Conservation (phyloP, 2,888 invertebrate genomes). For the Teleogryllus oceanicus region DNA sequence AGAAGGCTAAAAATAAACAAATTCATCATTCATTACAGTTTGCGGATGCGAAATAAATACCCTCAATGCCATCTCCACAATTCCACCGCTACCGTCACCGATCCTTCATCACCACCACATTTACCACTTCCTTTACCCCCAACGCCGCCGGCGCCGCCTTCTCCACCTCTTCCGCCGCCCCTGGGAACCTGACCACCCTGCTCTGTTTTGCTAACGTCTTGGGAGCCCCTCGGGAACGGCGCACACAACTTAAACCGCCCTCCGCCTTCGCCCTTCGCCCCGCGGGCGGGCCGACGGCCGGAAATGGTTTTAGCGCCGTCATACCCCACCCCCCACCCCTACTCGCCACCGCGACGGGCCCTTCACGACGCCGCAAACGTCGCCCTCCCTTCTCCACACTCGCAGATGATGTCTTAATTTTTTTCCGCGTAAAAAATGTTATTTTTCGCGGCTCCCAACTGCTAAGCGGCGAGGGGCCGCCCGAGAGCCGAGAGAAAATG, state of each 20-base stretch:
- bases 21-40: too few relatives aligned
- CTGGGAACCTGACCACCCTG: constrained; percentile 18
- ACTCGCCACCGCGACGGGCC: neutral
- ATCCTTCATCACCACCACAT: too few relatives aligned
- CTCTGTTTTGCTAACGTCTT: constrained; percentile 18
- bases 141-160: neutral
- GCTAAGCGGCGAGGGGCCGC: too few relatives aligned
- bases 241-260: constrained; percentile 18
- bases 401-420: neutral
- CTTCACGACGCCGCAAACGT: neutral
- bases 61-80: too few relatives aligned
- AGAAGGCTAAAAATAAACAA: too few relatives aligned
- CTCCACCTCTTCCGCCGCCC: neutral
- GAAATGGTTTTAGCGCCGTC: constrained; percentile 18
- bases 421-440: neutral
- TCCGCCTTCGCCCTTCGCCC: neutral
- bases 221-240: neutral
- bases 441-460: neutral
- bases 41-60: too few relatives aligned
- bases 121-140: neutral
- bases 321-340: neutral
- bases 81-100: too few relatives aligned
- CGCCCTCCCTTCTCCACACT: neutral
- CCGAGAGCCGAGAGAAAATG: neutral
- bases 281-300: neutral